A percentile compares a stretch with the other conserved stretches of the same genome.
phyloP scores from a whole-genome alignment of 2,797 vertebrate genomes.

The Anguilla marmorata region DNA sequence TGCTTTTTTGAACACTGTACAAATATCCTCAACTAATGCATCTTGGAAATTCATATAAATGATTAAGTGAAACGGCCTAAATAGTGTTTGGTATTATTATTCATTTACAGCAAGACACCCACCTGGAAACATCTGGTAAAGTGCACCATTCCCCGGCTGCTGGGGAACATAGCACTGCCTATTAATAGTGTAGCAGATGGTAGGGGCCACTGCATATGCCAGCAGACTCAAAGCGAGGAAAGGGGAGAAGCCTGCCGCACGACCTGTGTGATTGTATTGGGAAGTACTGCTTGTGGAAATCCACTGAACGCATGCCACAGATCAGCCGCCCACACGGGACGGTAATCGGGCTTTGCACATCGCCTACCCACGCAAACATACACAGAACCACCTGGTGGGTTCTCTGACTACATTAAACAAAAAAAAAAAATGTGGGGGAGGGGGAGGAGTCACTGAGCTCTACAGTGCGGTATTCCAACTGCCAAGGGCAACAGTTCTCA shows the following conservation, averaged over 20 bases:
- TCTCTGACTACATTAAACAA: neutral
- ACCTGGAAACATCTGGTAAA: slow-evolving; percentile 18
- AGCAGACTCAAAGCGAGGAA: neutral
- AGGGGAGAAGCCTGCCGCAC: neutral
- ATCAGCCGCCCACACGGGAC: neutral
- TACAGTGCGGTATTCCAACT: neutral
- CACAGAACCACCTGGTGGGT: neutral
- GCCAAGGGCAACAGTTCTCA: too few species aligned
- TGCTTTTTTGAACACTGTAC: neutral
- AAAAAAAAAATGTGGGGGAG: too few species aligned
- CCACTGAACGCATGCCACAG: neutral
- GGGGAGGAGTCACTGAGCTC: neutral
- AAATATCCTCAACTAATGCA: neutral
- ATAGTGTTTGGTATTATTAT: neutral
- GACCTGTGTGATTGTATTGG: slow-evolving; percentile 3
- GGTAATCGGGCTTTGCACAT: neutral
- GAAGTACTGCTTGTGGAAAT: neutral
- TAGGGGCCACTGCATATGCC: slow-evolving; percentile 10
- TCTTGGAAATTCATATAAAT: neutral
- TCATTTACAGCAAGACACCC: neutral
- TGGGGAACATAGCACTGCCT: slow-evolving; percentile 7
- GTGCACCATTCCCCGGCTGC: neutral
- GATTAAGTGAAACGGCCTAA: neutral
- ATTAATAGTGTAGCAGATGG: slow-evolving; percentile 20
- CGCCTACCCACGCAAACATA: neutral